Evolutionary conservation across 2,888 invertebrate species (phyloP), one percentile per base, ranked within the genome.

Genomic region (Anagyrus pseudococci): DNA sequence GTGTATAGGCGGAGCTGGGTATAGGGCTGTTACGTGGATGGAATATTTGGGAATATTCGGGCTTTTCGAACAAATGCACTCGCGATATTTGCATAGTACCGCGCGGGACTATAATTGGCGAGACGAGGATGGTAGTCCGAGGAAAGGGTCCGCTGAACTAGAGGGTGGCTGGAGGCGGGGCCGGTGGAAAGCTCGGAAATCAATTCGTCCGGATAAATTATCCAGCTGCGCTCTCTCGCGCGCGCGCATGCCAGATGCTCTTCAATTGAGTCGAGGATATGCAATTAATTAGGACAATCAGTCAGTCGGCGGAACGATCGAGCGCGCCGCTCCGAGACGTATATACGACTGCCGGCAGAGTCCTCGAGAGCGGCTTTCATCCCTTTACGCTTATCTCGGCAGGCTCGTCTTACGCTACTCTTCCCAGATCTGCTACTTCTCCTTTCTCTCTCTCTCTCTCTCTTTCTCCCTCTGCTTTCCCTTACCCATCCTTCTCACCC

Each of bases 231-330:
- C 46, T 6, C 23, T 7, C 17, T 6, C 20, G 6, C 48, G 1
- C 20, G 6, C n/a, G 7, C 25, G 25, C 4, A n/a, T 17, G 29
- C 29, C 29, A 29, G 29, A 49, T 54, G 63, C 44, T 46, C 6
- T 10, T 25, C 49, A 37, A 63, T 63, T 3, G 49, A 44, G 29
- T 40, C 23, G 29, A 49, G 57, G 48, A 60, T 64, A 56, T 29
- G 52, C 53, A 64, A 64, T 64, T 58, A 64, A 64, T 64, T 64
- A 57, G 56, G 29, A 60, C 57, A 48, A 61, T 61, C 64, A 54
- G 61, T 61, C 57, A 58, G 40, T 23, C 26, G 20, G 25, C n/a
- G n/a, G n/a, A n/a, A n/a, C n/a, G n/a, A n/a, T 17, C n/a, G 13
- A 46, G 41, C 13, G 23, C n/a, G 19, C 15, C 43, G 19, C n/a